These are phyloP conservation scores for Recurvirostra avosetta DNA, from an alignment of 2,113 vertebrate species.

Conservation along the genomic window DNA sequence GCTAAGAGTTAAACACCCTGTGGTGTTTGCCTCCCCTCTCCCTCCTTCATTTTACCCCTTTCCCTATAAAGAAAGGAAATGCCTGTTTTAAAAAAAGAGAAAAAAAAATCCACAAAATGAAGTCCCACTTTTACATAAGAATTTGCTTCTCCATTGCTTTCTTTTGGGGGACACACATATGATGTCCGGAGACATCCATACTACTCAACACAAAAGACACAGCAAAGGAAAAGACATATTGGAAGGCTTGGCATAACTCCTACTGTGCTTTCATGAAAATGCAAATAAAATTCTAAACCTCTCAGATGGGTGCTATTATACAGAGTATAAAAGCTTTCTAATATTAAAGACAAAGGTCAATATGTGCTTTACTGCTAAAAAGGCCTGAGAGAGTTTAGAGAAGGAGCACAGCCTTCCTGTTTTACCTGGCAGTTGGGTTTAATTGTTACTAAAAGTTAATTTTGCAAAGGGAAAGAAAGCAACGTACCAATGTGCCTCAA, in stretches of 20 bases:
- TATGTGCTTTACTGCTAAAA: conserved; percentile 36
- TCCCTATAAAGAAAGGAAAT: not conserved
- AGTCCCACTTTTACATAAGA: not conserved
- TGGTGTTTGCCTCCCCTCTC: not conserved
- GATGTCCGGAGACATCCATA: not conserved
- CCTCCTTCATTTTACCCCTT: not conserved
- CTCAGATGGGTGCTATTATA: conserved; percentile 34
- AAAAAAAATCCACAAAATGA: not conserved
- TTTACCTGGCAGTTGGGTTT: not conserved
- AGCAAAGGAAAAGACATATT: not conserved
- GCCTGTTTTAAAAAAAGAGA: not conserved
- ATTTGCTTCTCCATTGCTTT: not conserved
- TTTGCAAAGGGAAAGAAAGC: not conserved
- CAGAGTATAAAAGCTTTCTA: conserved; percentile 37
- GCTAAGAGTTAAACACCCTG: not conserved
- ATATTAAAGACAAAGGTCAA: conserved; percentile 36
- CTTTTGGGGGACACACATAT: not conserved
- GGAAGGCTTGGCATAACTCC: conserved; percentile 32
- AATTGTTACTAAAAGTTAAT: not conserved
- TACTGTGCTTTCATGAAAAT: conserved; percentile 52
- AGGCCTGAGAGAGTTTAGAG: conserved; percentile 45
- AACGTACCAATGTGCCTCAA: not conserved
- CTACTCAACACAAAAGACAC: not conserved
- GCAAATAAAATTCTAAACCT: conserved; percentile 43
- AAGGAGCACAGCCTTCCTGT: conserved; percentile 4